phyloP scores from a whole-genome alignment of 2,113 vertebrate genomes.

The Cynocephalus volans region DNA sequence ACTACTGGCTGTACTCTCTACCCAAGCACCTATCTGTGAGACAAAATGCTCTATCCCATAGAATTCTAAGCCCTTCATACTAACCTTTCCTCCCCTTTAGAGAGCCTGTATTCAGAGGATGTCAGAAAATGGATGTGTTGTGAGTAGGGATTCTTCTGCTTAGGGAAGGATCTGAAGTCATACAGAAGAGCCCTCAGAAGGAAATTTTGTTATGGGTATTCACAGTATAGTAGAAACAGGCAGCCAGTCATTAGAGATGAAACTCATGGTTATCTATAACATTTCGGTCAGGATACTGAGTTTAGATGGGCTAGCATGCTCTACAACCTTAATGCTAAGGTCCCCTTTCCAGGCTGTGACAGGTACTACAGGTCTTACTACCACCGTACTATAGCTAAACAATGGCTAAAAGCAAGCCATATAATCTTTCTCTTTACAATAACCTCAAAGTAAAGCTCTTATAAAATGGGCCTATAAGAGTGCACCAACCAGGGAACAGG shows the following conservation, averaged over 20 bases:
- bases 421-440: not conserved
- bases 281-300: not conserved
- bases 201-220: not conserved
- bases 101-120: not conserved
- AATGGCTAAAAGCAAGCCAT: not conserved
- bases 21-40: not conserved
- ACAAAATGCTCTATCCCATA: not conserved
- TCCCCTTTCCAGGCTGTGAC: not conserved
- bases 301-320: not conserved
- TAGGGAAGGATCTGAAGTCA: constrained; percentile 20
- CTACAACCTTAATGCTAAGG: not conserved
- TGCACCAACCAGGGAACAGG: not conserved
- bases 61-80: not conserved
- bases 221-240: not conserved
- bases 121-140: not conserved
- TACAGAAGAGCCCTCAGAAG: not conserved
- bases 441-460: not conserved
- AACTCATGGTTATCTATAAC: not conserved
- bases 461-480: not conserved
- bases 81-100: not conserved
- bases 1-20: not conserved
- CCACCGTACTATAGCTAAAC: not conserved
- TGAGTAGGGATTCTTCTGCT: not conserved
- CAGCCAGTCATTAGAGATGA: not conserved
- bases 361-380: not conserved